Conservation (phyloP, 2,888 invertebrate species). For the Megamerina dolium region DNA sequence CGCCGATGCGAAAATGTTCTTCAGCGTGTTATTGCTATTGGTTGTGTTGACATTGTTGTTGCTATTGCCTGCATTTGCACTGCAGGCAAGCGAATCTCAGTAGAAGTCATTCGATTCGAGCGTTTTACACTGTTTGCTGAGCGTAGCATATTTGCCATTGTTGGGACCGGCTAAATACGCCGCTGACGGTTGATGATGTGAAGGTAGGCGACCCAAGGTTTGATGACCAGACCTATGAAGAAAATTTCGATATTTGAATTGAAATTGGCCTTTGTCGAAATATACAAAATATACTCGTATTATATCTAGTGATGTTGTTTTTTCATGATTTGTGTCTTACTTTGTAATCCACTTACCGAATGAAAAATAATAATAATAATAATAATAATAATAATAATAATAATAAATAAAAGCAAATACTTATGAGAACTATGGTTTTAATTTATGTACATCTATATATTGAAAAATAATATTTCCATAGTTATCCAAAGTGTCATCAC, state of each 20-base stretch:
- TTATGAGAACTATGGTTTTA: too few relatives aligned
- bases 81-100: constrained; percentile 71
- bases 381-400: too few relatives aligned
- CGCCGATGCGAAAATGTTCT: constrained; percentile 45
- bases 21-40: constrained; percentile 31
- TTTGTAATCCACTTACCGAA: too few relatives aligned
- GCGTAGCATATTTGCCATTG: constrained; percentile 85
- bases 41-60: constrained; percentile 33
- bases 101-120: constrained; percentile 89
- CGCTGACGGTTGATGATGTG: constrained; percentile 47
- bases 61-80: constrained; percentile 50
- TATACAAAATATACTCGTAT: not conserved
- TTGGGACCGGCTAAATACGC: constrained; percentile 58
- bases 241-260: too few relatives aligned
- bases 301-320: not conserved
- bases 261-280: not conserved
- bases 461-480: too few relatives aligned
- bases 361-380: too few relatives aligned
- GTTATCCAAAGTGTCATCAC: too few relatives aligned
- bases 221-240: constrained; percentile 50
- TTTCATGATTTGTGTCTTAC: not conserved
- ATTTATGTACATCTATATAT: too few relatives aligned
- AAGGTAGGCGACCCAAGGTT: constrained; percentile 62
- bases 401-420: too few relatives aligned
- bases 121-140: constrained; percentile 94